These are phyloP conservation scores for Sandelia bainsii DNA, from an alignment of 2,797 vertebrate genomes.

Conservation along the genomic window DNA sequence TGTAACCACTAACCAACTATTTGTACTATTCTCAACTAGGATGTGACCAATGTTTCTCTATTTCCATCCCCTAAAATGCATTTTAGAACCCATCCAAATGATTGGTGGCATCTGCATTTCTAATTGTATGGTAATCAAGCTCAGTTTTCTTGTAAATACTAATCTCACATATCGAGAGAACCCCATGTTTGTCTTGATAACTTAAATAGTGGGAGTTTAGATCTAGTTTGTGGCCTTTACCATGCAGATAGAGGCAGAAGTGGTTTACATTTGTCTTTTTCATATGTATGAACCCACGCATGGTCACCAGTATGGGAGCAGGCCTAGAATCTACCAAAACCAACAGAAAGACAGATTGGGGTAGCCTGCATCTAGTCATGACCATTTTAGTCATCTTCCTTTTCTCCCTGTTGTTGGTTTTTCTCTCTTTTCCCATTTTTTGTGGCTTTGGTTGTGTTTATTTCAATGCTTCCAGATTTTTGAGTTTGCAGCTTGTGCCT, in stretches of 20 bases:
- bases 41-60: slow-evolving; percentile 48
- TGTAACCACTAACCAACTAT: slow-evolving; percentile 70
- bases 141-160: slow-evolving; percentile 50
- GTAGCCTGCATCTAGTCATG: slow-evolving; percentile 56
- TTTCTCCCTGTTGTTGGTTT: slow-evolving; percentile 44
- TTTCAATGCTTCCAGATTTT: slow-evolving; percentile 52
- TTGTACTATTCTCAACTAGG: slow-evolving; percentile 72
- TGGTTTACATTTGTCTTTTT: slow-evolving; percentile 67
- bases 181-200: slow-evolving; percentile 60
- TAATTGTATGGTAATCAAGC: slow-evolving; percentile 59
- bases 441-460: slow-evolving; percentile 68
- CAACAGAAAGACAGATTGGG: slow-evolving; percentile 58
- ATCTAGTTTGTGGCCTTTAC: slow-evolving; percentile 55
- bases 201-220: slow-evolving; percentile 64
- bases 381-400: slow-evolving; percentile 52
- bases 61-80: slow-evolving; percentile 49
- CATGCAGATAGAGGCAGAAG: slow-evolving; percentile 59
- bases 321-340: slow-evolving; percentile 76
- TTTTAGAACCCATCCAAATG: slow-evolving; percentile 62
- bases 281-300: slow-evolving; percentile 56
- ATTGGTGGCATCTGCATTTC: slow-evolving; percentile 51
- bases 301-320: slow-evolving; percentile 69
- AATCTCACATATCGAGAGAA: not conserved
- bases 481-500: slow-evolving; percentile 49
- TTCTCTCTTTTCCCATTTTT: slow-evolving; percentile 36